Base-by-base conservation (phyloP, 2,113 vertebrate genomes). In the rabbit (Oryctolagus cuniculus) region DNA sequence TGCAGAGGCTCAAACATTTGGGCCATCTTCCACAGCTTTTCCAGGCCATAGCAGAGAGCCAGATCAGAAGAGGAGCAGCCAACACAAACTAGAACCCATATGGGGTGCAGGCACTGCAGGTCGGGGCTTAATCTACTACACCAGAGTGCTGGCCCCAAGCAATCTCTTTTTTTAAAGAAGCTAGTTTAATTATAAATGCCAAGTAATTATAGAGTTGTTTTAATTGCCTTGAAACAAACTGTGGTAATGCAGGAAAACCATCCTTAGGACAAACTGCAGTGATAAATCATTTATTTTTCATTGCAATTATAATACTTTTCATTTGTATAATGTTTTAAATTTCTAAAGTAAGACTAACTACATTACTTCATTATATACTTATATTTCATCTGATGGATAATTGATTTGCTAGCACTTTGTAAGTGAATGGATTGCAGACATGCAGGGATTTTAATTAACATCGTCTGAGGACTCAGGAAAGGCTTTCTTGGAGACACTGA, bases 161-260 rank as follows among this genome's bases (percentile, higher is more conserved):
- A 44, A 44, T 44, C 44, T 17, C 12, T 58, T 58, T 17, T 58
- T 58, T 58, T 58, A 87, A 91, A 44, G 8, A 70, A 93, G 27
- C 0, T 58, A 72, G 11, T 36, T 94, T 80, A 90, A 67, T n/a
- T 69, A 67, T 31, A 91, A 67, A 82, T 74, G 51, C 11, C 83
- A 82, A 77, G 15, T 69, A 87, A 34, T 21, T 24, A 7, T 2
- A 64, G 24, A 51, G 90, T 31, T 64, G 12, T 51, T 77, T 70
- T 19, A 64, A 66, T 49, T 89, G 2, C 53, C 89, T 16, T 79
- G 38, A 94, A 90, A 89, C 10, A 67, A 87, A 90, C 61, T 51
- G 58, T 74, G 3, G 10, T 29, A 72, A 31, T 19, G 72, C 31
- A 67, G 25, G 12, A 61, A 89, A 79, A 44, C 2, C 34, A 38